Evolutionary conservation across 2,797 vertebrate species (phyloP).

Genomic region (Chloroceryle inda): DNA sequence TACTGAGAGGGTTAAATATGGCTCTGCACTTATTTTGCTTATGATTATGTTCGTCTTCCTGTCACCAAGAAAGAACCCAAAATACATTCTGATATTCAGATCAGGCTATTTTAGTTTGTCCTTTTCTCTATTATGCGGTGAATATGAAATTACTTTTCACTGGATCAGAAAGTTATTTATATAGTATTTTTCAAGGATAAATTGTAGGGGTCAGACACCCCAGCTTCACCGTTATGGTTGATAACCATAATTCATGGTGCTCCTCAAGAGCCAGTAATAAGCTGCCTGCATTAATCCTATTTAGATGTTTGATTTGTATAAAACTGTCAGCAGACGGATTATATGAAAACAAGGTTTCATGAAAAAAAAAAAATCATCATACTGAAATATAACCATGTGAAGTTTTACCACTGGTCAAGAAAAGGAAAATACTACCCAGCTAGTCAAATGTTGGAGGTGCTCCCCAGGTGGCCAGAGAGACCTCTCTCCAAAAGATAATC

Average conservation of each 20-base stretch:
- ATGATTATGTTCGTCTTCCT: background rate
- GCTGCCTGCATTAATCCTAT: slow-evolving; percentile 44
- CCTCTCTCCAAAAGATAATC: background rate
- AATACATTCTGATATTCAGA: slow-evolving; percentile 45
- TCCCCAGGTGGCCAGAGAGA: background rate
- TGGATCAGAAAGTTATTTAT: slow-evolving; percentile 26
- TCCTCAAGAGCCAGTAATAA: slow-evolving; percentile 48
- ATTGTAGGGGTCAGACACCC: slow-evolving; percentile 11
- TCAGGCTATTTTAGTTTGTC: slow-evolving; percentile 29
- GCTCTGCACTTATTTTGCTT: background rate
- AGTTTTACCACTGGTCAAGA: background rate
- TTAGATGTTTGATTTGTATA: slow-evolving; percentile 55
- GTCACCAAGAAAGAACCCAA: background rate
- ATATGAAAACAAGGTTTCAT: slow-evolving; percentile 16
- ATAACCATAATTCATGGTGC: slow-evolving; percentile 43
- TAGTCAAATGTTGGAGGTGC: background rate
- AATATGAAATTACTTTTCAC: slow-evolving; percentile 30
- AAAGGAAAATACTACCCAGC: background rate
- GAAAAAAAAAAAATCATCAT: background rate
- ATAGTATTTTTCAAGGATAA: background rate
- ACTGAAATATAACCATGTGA: background rate
- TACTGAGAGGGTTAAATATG: slow-evolving; percentile 24
- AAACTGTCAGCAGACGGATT: slow-evolving; percentile 29
- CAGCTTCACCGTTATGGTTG: background rate
- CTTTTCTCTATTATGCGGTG: slow-evolving; percentile 46